phyloP scores from a whole-genome alignment of 2,797 vertebrate genomes.

The Peromyscus melanophrys region DNA sequence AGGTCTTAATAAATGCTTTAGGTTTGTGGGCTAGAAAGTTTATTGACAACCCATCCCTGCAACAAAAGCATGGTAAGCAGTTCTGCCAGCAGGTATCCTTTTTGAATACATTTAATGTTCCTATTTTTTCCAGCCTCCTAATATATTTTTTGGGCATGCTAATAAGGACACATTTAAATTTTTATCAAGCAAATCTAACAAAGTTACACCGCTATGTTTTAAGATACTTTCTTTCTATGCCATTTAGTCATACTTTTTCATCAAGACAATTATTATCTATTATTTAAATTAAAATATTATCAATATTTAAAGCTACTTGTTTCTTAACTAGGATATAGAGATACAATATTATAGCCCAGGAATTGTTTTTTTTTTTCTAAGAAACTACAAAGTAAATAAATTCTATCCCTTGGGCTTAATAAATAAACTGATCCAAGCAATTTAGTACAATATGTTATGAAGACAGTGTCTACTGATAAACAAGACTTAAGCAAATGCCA shows the following conservation, averaged over 20 bases:
- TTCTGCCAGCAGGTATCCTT: neutral
- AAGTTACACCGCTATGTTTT: neutral
- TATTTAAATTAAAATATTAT: neutral
- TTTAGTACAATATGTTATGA: constrained; percentile 2
- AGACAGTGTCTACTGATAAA: neutral
- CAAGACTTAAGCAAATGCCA: neutral
- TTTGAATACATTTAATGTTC: neutral
- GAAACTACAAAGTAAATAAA: constrained; percentile 18
- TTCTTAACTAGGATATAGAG: neutral
- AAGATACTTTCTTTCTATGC: neutral
- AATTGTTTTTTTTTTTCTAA: neutral
- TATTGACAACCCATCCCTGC: neutral
- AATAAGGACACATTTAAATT: neutral
- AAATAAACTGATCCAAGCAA: neutral
- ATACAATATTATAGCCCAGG: neutral
- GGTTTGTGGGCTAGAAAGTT: neutral
- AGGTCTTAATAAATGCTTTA: neutral
- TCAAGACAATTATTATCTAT: neutral
- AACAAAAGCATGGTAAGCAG: neutral
- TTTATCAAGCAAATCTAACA: neutral
- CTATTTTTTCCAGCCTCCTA: neutral
- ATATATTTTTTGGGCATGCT: neutral
- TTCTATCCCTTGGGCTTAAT: neutral
- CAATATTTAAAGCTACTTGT: neutral
- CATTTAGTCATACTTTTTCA: neutral